Evolutionary conservation across 35 echinoderm and acorn worm species (phyloP).

Genomic region (Holothuria glaberrima): DNA sequence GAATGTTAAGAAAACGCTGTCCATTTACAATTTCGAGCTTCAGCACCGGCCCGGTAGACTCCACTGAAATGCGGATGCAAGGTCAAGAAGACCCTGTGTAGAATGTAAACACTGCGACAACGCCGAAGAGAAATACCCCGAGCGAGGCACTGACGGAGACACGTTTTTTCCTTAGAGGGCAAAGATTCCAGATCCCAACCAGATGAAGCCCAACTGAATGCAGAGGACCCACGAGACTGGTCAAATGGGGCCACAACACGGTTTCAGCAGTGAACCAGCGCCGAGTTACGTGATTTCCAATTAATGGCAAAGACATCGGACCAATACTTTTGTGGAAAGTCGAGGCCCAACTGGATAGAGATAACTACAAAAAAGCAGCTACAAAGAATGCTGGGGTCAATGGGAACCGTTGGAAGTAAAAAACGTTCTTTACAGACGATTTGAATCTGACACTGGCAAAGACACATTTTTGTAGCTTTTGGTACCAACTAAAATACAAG

Average conservation of each 20-base stretch:
- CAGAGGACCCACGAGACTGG: not conserved
- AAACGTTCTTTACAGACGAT: conserved; percentile 58
- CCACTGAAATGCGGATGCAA: conserved; percentile 65
- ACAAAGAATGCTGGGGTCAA: conserved; percentile 40
- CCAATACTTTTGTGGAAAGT: conserved; percentile 29
- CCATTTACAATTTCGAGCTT: conserved; percentile 55
- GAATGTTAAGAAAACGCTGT: conserved; percentile 60
- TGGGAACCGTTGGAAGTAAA: conserved; percentile 59
- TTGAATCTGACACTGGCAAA: conserved; percentile 69
- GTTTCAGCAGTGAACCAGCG: not conserved
- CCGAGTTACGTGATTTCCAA: not conserved
- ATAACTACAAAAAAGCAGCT: not conserved
- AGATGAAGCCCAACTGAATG: not conserved
- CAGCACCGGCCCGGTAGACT: conserved; percentile 64
- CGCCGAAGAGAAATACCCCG: not conserved
- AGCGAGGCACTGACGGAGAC: not conserved
- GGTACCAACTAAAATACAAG: conserved; percentile 32
- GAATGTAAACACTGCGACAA: not conserved
- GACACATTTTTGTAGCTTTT: conserved; percentile 29
- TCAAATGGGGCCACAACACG: not conserved
- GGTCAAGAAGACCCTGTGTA: conserved; percentile 32
- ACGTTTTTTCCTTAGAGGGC: not conserved
- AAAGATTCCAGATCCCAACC: not conserved
- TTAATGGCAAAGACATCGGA: not conserved
- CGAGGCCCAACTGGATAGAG: conserved; percentile 4